phyloP scores from a whole-genome alignment of 2,797 vertebrate species.

The Schizopygopsis malacanthus region DNA sequence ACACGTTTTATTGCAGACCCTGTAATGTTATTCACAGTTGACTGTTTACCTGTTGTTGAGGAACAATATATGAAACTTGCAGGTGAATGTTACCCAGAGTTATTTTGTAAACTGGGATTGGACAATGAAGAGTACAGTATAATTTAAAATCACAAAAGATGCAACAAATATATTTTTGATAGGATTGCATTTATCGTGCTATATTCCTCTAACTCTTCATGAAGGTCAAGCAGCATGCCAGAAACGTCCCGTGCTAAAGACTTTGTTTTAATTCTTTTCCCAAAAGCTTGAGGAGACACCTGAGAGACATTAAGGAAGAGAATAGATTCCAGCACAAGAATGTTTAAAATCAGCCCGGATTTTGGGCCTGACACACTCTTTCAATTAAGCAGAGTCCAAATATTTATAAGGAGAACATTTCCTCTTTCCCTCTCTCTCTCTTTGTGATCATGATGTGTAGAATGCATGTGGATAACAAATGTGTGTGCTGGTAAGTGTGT shows the following conservation, averaged over 20 bases:
- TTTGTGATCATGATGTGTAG: slow-evolving; percentile 50
- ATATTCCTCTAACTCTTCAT: neutral
- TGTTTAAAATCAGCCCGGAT: slow-evolving; percentile 75
- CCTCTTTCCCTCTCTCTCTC: slow-evolving; percentile 66
- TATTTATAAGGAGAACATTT: slow-evolving; percentile 81
- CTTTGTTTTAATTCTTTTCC: slow-evolving; percentile 43
- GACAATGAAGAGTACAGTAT: neutral
- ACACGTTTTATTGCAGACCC: neutral
- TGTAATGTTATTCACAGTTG: neutral
- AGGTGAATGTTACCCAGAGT: neutral
- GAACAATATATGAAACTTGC: neutral
- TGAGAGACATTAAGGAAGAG: slow-evolving; percentile 64
- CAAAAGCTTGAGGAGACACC: slow-evolving; percentile 40
- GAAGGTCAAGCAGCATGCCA: slow-evolving; percentile 23
- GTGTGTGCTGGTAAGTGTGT: slow-evolving; percentile 61
- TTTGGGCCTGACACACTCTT: slow-evolving; percentile 73
- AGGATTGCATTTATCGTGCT: neutral
- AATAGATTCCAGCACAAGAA: slow-evolving; percentile 66
- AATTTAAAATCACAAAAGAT: slow-evolving; percentile 2
- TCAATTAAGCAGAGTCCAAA: slow-evolving; percentile 80
- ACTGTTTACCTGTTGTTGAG: neutral
- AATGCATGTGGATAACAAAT: slow-evolving; percentile 46
- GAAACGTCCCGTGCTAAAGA: neutral
- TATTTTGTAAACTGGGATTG: neutral
- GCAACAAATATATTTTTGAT: neutral